Conservation (phyloP, 2,113 vertebrate genomes). For the Phrynosoma blainvillii region DNA sequence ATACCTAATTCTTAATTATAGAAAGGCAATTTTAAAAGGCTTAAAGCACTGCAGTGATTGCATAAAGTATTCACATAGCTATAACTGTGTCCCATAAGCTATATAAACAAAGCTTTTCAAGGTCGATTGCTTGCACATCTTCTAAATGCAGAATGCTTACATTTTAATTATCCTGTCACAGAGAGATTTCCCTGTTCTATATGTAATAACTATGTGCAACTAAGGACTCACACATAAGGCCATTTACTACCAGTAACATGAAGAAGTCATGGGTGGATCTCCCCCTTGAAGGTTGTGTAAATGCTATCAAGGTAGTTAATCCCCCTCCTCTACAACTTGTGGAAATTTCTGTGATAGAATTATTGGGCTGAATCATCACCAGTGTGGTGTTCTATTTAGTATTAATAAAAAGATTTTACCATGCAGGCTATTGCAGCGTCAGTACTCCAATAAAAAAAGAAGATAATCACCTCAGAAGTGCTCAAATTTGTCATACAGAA, state of each 20-base stretch:
- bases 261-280: neutral
- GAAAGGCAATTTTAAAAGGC: constrained; percentile 23
- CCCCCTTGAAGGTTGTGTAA: neutral
- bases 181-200: neutral
- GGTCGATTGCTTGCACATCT: constrained; percentile 37
- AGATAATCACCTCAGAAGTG: neutral
- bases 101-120: constrained; percentile 35
- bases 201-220: accelerated
- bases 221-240: neutral
- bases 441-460: neutral
- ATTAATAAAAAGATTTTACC: neutral
- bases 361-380: neutral
- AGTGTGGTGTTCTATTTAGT: neutral
- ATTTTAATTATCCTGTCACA: constrained; percentile 50
- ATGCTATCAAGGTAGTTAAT: constrained; percentile 1
- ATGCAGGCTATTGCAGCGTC: neutral
- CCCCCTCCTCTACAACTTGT: neutral
- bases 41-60: neutral
- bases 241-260: constrained; percentile 4
- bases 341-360: neutral
- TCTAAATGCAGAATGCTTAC: constrained; percentile 26
- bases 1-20: constrained; percentile 17
- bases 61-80: neutral
- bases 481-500: no score
- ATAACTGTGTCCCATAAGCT: neutral